A percentile compares a stretch with the other conserved stretches of the same genome.
These are phyloP conservation scores for Sebastes hubbsi DNA, from an alignment of 2,797 vertebrate species.

Conservation along the genomic window DNA sequence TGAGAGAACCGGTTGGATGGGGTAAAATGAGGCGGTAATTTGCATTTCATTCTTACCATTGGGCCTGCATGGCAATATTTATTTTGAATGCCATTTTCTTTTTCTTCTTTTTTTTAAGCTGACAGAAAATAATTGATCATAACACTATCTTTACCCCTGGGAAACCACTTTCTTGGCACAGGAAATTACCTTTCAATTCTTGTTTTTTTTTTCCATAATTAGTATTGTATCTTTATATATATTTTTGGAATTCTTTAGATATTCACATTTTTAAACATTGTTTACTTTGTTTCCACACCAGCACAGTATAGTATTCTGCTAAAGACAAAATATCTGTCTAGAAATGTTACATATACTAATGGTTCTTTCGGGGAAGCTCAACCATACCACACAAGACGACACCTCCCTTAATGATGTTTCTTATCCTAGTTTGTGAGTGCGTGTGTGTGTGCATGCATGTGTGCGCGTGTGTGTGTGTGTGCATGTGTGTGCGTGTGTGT, in stretches of 20 bases:
- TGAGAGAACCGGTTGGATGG: neutral
- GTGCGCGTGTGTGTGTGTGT: neutral
- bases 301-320: neutral
- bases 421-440: constrained; percentile 3
- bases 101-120: too few relatives aligned
- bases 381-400: neutral
- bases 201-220: neutral
- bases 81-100: neutral
- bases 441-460: constrained; percentile 16
- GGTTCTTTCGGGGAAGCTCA: neutral
- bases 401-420: constrained; percentile 35
- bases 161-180: neutral
- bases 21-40: too few relatives aligned
- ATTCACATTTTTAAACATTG: neutral
- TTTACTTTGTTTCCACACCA: constrained; percentile 6
- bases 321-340: neutral
- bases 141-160: neutral
- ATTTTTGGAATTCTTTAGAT: neutral
- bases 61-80: neutral
- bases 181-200: neutral
- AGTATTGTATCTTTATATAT: neutral
- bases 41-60: too few relatives aligned
- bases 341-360: constrained; percentile 32
- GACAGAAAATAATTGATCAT: neutral
- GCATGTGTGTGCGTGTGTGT: neutral